A percentile compares a stretch with the other conserved stretches of the same genome.
These are phyloP conservation scores for Numenius arquata DNA, from an alignment of 2,113 vertebrate species.

Conservation along the genomic window DNA sequence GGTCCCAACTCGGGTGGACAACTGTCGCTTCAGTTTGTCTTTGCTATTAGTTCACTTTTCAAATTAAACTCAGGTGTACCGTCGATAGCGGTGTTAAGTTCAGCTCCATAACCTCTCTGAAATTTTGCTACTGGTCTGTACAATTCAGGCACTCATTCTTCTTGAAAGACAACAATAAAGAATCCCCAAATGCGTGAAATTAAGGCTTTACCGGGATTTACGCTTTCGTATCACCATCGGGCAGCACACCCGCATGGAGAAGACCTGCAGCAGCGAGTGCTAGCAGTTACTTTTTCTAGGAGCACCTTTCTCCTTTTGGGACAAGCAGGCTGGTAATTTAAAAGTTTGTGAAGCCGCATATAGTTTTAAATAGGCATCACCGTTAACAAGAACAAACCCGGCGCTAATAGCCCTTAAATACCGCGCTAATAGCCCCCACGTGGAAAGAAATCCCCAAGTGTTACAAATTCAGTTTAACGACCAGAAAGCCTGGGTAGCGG, in stretches of 20 bases:
- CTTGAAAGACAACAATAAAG: fast-evolving
- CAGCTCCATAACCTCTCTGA: background rate
- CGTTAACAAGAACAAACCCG: background rate
- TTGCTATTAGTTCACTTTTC: background rate
- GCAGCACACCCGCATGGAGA: fast-evolving
- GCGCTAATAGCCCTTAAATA: slow-evolving; percentile 2
- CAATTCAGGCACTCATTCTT: background rate
- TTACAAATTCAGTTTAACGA: slow-evolving; percentile 38
- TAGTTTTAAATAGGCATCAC: background rate
- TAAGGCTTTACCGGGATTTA: background rate
- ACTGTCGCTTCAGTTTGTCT: background rate
- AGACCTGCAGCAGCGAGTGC: fast-evolving
- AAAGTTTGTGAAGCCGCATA: background rate
- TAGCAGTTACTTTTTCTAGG: background rate
- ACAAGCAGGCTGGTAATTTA: background rate
- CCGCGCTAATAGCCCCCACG: background rate
- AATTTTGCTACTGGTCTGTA: fast-evolving
- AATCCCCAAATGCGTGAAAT: fast-evolving
- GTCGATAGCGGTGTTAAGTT: fast-evolving
- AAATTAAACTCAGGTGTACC: background rate
- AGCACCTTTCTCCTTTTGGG: fast-evolving
- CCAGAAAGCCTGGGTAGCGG: background rate
- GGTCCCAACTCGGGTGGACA: background rate
- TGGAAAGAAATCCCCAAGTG: slow-evolving; percentile 17
- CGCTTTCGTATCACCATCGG: fast-evolving